Percentiles rank a stretch among this genome's conserved stretches.
Evolutionary conservation across 2,797 vertebrate species (phyloP).

Genomic region (Artibeus jamaicensis): DNA sequence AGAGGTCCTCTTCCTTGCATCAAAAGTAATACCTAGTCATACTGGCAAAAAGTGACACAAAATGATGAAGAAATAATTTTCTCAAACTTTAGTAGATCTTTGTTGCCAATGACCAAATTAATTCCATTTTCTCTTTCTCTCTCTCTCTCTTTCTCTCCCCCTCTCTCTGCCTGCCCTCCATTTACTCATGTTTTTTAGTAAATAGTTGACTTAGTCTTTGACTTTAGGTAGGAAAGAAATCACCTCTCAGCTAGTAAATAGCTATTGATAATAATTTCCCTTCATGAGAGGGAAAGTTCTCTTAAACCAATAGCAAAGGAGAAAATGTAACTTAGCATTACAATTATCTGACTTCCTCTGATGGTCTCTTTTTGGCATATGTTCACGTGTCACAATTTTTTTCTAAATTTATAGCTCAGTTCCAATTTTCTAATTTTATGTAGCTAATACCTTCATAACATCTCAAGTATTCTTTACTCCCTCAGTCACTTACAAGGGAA

Average conservation of each 20-base stretch:
- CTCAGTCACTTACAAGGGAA: conserved; percentile 58
- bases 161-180: neutral
- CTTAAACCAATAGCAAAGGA: neutral
- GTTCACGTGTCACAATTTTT: conserved; percentile 23
- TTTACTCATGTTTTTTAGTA: neutral
- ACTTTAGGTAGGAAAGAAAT: conserved; percentile 13
- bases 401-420: conserved; percentile 60
- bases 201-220: neutral
- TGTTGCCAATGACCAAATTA: neutral
- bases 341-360: neutral
- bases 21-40: neutral
- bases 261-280: neutral
- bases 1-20: neutral
- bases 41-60: neutral
- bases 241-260: neutral
- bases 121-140: neutral
- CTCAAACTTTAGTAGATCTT: neutral
- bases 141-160: neutral
- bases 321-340: neutral
- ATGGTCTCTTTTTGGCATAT: neutral
- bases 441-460: conserved; percentile 47
- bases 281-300: neutral
- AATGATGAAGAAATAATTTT: neutral
- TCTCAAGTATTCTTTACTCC: conserved; percentile 60
- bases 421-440: conserved; percentile 57